A percentile compares a stretch with the other conserved stretches of the same genome.
These are phyloP conservation scores for Aquatica leii DNA, from an alignment of 2,888 invertebrate species.

Conservation along the genomic window DNA sequence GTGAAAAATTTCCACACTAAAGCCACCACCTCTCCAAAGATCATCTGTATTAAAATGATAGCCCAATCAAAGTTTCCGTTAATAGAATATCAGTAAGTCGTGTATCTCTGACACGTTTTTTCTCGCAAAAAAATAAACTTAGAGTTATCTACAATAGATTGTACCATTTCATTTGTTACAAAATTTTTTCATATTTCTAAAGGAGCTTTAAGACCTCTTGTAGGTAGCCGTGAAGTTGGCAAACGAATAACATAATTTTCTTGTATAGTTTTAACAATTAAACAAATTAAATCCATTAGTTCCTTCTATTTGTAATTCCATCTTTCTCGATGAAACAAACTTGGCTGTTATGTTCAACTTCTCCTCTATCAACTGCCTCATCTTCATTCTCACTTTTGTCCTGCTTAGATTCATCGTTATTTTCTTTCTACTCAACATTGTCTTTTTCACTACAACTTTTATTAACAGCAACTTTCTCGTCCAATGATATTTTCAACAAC, in stretches of 20 bases:
- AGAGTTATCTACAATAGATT: neutral
- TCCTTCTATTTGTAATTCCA: neutral
- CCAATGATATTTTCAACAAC: no score
- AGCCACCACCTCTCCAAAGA: neutral
- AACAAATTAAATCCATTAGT: neutral
- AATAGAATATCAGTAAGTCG: neutral
- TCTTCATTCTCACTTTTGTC: no score
- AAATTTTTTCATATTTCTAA: neutral
- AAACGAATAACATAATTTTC: neutral
- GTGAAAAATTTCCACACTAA: neutral
- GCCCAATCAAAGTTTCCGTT: neutral
- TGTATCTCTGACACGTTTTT: neutral
- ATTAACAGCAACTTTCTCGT: no score
- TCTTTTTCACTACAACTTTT: no score
- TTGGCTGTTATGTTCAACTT: neutral
- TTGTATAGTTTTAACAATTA: neutral
- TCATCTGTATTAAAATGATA: neutral
- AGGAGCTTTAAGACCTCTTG: neutral
- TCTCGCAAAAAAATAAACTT: neutral
- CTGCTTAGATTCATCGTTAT: no score
- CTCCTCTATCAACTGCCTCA: no score
- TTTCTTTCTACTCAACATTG: no score
- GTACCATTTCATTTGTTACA: neutral
- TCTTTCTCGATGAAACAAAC: neutral
- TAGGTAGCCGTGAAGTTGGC: neutral